These are phyloP conservation scores for Panagrolaimus sp. DNA, from an alignment of 1,140 invertebrate genomes.

Conservation along the genomic window DNA sequence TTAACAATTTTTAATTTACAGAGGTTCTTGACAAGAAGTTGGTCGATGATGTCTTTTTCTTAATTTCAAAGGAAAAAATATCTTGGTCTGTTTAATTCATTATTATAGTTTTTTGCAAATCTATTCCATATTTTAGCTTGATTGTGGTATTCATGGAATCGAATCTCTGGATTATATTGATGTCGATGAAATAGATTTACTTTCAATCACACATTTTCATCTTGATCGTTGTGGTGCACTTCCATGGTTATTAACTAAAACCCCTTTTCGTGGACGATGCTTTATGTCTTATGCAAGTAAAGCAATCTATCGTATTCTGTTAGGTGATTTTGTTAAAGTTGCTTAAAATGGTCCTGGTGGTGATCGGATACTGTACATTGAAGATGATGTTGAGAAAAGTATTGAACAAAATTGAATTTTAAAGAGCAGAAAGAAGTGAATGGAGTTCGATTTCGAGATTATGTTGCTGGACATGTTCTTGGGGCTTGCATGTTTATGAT, in stretches of 20 bases:
- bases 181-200: slow-evolving; percentile 91
- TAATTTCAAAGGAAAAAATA: slow-evolving; percentile 98
- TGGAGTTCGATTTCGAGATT: slow-evolving; percentile 90
- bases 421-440: slow-evolving; percentile 80
- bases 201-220: slow-evolving; percentile 76
- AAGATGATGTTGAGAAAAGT: slow-evolving; percentile 88
- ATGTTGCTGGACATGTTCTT: slow-evolving; percentile 95
- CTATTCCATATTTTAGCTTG: no score
- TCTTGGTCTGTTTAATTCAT: no score
- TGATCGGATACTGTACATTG: slow-evolving; percentile 78
- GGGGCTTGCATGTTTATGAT: slow-evolving; percentile 99
- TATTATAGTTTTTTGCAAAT: no score
- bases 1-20: slow-evolving; percentile 61
- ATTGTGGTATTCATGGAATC: slow-evolving; percentile 98
- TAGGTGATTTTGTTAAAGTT: slow-evolving; percentile 99
- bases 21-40: slow-evolving; percentile 97
- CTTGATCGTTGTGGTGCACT: slow-evolving; percentile 95
- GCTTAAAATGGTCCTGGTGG: slow-evolving; percentile 48
- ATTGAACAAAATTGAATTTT: slow-evolving; percentile 92
- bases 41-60: slow-evolving; percentile 95
- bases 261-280: slow-evolving; percentile 91
- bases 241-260: slow-evolving; percentile 95
- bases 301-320: slow-evolving; percentile 95
- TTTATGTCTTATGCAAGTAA: slow-evolving; percentile 99
- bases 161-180: slow-evolving; percentile 94